phyloP scores from a whole-genome alignment of 2,113 vertebrate species.

The Porphyrio hochstetteri region DNA sequence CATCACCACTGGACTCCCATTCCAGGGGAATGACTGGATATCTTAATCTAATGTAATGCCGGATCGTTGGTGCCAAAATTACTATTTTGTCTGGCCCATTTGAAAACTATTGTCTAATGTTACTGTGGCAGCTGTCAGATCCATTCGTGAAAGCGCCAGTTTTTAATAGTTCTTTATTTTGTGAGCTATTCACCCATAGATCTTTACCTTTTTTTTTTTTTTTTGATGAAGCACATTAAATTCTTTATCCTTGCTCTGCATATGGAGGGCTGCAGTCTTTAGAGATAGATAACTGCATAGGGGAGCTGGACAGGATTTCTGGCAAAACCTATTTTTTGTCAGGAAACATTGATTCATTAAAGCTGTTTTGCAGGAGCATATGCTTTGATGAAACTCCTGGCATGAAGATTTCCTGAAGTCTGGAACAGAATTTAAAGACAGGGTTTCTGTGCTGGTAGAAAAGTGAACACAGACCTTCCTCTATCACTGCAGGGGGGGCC shows the following conservation, averaged over 20 bases:
- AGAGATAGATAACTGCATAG: background rate
- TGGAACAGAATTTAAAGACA: background rate
- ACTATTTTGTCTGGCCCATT: background rate
- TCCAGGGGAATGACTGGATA: background rate
- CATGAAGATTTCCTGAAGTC: background rate
- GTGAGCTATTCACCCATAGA: background rate
- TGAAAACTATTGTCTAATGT: background rate
- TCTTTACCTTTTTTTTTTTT: too few species aligned
- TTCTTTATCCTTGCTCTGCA: conserved; percentile 6
- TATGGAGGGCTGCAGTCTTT: background rate
- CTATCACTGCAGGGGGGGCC: fast-evolving
- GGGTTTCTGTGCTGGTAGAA: background rate
- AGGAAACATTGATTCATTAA: conserved; percentile 37
- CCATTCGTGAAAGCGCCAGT: background rate
- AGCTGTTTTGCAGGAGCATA: conserved; percentile 4
- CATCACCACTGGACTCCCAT: background rate
- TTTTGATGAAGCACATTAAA: too few species aligned
- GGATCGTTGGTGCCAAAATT: background rate
- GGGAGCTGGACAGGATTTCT: conserved; percentile 10
- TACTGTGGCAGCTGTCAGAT: background rate
- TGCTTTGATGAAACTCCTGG: conserved; percentile 32
- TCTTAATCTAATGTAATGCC: background rate
- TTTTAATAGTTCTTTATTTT: background rate
- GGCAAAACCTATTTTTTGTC: conserved; percentile 16
- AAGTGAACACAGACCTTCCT: background rate